A percentile compares a stretch with the other conserved stretches of the same genome.
These are phyloP conservation scores for Solenodon paradoxus DNA, from an alignment of 2,113 vertebrate species.

Conservation along the genomic window DNA sequence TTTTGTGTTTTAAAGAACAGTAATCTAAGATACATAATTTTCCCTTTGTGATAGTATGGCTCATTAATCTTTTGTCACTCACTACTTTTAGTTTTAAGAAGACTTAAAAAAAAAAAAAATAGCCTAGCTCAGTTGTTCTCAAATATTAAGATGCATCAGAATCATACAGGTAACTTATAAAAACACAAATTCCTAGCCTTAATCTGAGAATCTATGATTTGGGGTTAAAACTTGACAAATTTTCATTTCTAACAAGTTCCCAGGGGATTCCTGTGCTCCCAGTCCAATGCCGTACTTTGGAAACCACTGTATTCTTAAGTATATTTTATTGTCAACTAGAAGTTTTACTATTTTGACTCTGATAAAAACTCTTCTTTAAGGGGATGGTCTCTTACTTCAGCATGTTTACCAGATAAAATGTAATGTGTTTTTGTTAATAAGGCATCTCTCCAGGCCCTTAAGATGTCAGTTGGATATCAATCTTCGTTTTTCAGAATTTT, in stretches of 20 bases:
- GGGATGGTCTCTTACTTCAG: neutral
- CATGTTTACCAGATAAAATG: neutral
- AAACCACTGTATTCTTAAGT: neutral
- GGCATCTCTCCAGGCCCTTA: neutral
- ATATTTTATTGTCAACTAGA: neutral
- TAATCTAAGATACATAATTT: neutral
- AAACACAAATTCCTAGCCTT: neutral
- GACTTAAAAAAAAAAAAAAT: neutral
- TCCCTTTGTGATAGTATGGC: neutral
- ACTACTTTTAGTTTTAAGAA: neutral
- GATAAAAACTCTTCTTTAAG: conserved; percentile 15
- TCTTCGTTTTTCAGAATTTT: neutral
- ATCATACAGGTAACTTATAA: neutral
- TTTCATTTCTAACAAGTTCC: neutral
- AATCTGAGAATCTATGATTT: neutral
- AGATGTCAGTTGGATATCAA: neutral
- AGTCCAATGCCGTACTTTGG: neutral
- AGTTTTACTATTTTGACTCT: neutral
- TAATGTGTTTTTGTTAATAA: neutral
- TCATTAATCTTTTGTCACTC: neutral
- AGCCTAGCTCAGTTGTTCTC: neutral
- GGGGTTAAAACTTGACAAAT: neutral
- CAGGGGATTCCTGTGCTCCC: neutral
- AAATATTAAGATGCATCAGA: neutral
- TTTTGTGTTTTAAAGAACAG: neutral